Evolutionary conservation across 2,888 invertebrate genomes (phyloP).

Genomic region (Leptopterna dolabrata): DNA sequence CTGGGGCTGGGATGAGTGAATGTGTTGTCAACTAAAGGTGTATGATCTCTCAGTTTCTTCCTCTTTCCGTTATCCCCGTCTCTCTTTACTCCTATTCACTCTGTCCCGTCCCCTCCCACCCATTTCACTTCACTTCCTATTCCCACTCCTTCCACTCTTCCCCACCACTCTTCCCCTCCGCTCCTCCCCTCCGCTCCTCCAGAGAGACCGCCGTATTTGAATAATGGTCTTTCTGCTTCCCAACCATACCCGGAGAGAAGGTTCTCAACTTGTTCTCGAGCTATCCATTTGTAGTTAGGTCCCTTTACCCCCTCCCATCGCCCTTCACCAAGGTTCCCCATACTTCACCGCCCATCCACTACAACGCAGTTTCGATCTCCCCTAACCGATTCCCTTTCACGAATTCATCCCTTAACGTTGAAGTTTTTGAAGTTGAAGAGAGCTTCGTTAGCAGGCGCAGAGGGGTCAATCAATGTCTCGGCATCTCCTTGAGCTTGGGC

Average conservation of each 20-base stretch:
- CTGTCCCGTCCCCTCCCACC: too few relatives aligned
- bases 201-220: conserved; percentile 37
- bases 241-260: neutral
- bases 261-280: conserved; percentile 34
- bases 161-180: neutral
- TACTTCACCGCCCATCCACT: conserved; percentile 24
- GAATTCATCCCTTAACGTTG: neutral
- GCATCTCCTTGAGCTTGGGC: neutral
- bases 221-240: conserved; percentile 41
- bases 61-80: neutral
- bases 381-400: neutral
- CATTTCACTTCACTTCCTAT: neutral
- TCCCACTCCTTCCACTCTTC: neutral
- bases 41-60: neutral
- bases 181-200: neutral
- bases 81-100: neutral
- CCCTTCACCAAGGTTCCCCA: neutral
- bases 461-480: conserved; percentile 38
- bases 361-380: conserved; percentile 3
- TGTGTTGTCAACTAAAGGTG: conserved; percentile 27
- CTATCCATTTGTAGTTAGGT: conserved; percentile 40
- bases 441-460: conserved; percentile 31
- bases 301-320: neutral
- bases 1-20: neutral
- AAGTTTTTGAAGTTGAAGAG: conserved; percentile 30